Percentiles rank a stretch among this genome's conserved stretches.
Evolutionary conservation across 2,113 vertebrate genomes (phyloP).

Genomic region (Hippocampus guttulatus): DNA sequence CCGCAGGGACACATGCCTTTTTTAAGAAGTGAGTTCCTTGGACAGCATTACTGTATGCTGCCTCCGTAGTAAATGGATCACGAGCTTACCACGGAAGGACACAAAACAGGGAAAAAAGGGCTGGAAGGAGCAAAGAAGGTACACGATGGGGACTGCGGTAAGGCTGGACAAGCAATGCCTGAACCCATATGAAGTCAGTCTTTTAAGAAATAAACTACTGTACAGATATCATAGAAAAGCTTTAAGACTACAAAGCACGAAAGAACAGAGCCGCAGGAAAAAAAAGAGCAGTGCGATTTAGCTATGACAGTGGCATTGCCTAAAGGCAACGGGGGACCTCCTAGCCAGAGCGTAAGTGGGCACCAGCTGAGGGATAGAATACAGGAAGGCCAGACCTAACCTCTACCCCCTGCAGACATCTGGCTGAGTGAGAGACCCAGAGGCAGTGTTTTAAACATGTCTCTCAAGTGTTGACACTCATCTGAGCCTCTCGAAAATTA

Average conservation of each 20-base stretch:
- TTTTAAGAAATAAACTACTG: background rate
- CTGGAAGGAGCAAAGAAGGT: background rate
- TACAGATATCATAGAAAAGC: background rate
- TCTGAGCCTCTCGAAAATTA: constrained; percentile 11
- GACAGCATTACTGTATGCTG: constrained; percentile 66
- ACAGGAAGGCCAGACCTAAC: constrained; percentile 63
- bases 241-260: no score
- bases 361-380: constrained; percentile 50
- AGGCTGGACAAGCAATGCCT: background rate
- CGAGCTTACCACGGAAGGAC: constrained; percentile 50
- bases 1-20: constrained; percentile 21
- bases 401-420: constrained; percentile 56
- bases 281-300: background rate
- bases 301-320: background rate
- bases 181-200: background rate
- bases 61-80: constrained; percentile 66
- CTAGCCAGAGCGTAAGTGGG: background rate
- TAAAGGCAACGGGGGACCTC: background rate
- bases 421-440: constrained; percentile 35
- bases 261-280: no score
- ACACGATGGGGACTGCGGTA: background rate
- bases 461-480: constrained; percentile 47
- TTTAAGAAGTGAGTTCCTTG: constrained; percentile 62
- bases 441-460: constrained; percentile 35
- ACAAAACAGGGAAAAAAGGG: constrained; percentile 24